Percentiles rank a stretch among this genome's conserved stretches.
These are phyloP conservation scores for Dendrocopos noguchii DNA, from an alignment of 2,113 vertebrate genomes.

Conservation along the genomic window DNA sequence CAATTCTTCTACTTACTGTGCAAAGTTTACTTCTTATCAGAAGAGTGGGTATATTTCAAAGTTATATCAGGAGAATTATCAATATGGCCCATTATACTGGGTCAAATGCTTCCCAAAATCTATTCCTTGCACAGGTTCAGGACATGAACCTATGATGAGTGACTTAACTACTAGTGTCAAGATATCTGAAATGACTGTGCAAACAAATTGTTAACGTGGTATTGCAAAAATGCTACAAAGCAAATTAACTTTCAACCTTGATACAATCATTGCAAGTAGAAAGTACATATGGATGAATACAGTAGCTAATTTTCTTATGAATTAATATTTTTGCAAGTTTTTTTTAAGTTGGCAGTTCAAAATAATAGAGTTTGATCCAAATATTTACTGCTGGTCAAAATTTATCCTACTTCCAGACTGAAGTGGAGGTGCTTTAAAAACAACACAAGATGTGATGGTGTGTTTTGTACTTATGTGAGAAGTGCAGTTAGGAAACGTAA, in stretches of 20 bases:
- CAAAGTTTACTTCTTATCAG: neutral
- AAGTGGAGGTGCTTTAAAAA: neutral
- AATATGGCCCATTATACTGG: neutral
- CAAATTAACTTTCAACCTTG: neutral
- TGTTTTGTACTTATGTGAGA: neutral
- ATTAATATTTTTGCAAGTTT: neutral
- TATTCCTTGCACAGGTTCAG: neutral
- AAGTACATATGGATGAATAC: neutral
- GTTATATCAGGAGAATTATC: neutral
- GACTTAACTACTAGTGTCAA: neutral
- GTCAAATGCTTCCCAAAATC: neutral
- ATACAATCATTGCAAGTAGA: neutral
- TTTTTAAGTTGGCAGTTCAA: neutral
- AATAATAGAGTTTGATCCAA: neutral
- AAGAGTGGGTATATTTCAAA: neutral
- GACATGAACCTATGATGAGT: neutral
- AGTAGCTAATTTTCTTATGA: neutral
- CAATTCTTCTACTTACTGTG: neutral
- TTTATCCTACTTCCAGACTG: neutral
- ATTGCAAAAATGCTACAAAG: neutral
- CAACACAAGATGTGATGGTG: neutral
- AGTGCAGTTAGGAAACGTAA: neutral
- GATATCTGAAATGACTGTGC: neutral
- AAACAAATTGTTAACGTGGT: neutral
- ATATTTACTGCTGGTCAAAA: neutral